Conservation (phyloP, 2,888 invertebrate species). For the Sturmia bella region DNA sequence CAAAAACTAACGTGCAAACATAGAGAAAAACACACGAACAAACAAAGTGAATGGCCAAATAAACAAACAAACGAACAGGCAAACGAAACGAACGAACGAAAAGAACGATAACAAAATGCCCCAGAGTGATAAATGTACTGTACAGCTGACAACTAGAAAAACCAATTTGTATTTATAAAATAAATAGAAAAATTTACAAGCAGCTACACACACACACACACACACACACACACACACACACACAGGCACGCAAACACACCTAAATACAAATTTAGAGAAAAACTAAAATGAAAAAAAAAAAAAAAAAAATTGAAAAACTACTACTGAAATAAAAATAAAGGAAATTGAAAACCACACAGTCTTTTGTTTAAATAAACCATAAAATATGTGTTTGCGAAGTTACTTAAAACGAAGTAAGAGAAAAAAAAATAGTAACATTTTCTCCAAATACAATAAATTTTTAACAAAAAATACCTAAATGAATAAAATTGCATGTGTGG, state of each 20-base stretch:
- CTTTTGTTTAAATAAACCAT: slow-evolving; percentile 67
- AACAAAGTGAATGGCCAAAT: slow-evolving; percentile 20
- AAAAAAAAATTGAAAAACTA: slow-evolving; percentile 39
- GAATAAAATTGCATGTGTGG: no score
- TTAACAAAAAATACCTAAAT: background rate
- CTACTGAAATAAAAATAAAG: slow-evolving; percentile 1
- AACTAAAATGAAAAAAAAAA: background rate
- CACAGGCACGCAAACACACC: background rate
- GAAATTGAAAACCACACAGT: slow-evolving; percentile 61
- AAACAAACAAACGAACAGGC: slow-evolving; percentile 5
- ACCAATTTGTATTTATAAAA: slow-evolving; percentile 69
- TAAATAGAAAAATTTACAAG: slow-evolving; percentile 39
- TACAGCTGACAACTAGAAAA: slow-evolving; percentile 70
- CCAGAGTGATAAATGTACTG: slow-evolving; percentile 70
- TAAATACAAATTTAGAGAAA: background rate
- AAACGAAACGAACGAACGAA: slow-evolving; percentile 12
- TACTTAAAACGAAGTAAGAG: background rate
- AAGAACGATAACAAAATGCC: slow-evolving; percentile 58
- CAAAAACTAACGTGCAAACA: slow-evolving; percentile 30
- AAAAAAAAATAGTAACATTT: slow-evolving; percentile 23
- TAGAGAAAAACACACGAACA: slow-evolving; percentile 3
- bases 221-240: slow-evolving; percentile 11
- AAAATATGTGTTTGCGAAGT: slow-evolving; percentile 49
- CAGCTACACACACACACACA: background rate
- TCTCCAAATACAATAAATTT: slow-evolving; percentile 10